Evolutionary conservation across 2,113 vertebrate genomes (phyloP).

Genomic region (Oryzias melastigma): DNA sequence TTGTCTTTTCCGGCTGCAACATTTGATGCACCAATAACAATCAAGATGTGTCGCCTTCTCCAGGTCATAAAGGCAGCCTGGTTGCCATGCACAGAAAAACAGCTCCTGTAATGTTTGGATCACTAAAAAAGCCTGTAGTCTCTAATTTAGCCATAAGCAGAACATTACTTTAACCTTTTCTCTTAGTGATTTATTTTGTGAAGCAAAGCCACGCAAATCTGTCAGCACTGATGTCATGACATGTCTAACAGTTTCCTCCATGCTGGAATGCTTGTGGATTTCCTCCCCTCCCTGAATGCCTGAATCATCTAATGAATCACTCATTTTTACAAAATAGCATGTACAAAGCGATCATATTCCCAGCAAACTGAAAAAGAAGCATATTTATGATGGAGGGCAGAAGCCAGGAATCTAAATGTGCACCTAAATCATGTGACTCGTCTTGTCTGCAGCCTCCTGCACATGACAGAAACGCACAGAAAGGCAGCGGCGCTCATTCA

Average conservation of each 20-base stretch:
- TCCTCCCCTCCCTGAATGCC: constrained; percentile 49
- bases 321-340: constrained; percentile 28
- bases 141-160: constrained; percentile 66
- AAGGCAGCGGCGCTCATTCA: constrained; percentile 28
- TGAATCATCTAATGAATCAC: constrained; percentile 52
- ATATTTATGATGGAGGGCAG: neutral
- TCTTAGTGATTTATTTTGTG: constrained; percentile 66
- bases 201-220: constrained; percentile 61
- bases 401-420: neutral
- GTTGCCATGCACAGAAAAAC: constrained; percentile 45
- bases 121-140: constrained; percentile 46
- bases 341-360: constrained; percentile 9
- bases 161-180: constrained; percentile 44
- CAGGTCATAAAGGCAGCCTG: constrained; percentile 23
- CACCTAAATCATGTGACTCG: neutral
- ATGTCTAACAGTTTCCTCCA: constrained; percentile 67
- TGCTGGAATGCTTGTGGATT: constrained; percentile 50
- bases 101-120: constrained; percentile 42
- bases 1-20: too few relatives aligned
- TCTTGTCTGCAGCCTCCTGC: constrained; percentile 8
- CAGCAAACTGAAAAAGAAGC: neutral
- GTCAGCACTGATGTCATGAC: constrained; percentile 71
- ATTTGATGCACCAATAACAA: too few relatives aligned
- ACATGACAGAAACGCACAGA: constrained; percentile 16
- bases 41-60: too few relatives aligned